Conservation (phyloP, 2,888 invertebrate genomes). For the Melieria crassipennis region DNA sequence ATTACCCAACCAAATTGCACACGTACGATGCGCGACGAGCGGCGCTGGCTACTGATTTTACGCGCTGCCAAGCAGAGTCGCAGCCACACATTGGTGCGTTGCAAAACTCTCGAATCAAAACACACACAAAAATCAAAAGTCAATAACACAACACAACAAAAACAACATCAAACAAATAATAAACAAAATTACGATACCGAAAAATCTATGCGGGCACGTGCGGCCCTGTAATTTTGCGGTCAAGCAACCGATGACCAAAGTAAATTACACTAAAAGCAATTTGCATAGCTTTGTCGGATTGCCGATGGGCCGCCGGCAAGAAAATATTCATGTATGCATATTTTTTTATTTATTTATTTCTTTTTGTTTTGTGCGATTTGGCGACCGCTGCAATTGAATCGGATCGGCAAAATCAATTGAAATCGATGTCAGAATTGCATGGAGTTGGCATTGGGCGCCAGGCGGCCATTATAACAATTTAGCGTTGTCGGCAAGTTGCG, state of each 20-base stretch:
- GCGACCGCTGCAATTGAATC: not conserved
- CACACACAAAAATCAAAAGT: not conserved
- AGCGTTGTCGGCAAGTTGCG: not conserved
- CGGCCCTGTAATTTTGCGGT: constrained; percentile 33
- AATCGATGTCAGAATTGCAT: constrained; percentile 6
- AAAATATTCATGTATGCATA: no score
- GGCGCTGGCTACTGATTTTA: constrained; percentile 43
- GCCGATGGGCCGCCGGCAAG: no score
- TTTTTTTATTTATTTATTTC: no score
- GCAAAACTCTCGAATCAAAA: no score
- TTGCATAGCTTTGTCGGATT: not conserved
- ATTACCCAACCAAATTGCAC: constrained; percentile 33
- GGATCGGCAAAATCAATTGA: constrained; percentile 27
- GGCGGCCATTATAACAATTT: constrained; percentile 40
- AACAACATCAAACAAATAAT: not conserved
- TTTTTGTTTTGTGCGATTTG: not conserved
- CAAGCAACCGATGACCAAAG: constrained; percentile 6
- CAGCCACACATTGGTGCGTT: no score
- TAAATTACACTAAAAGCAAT: constrained; percentile 8
- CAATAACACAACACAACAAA: not conserved
- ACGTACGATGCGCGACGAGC: constrained; percentile 38
- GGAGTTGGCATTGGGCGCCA: constrained; percentile 42
- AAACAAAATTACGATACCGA: not conserved
- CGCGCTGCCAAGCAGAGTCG: constrained; percentile 32
- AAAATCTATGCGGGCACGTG: constrained; percentile 26